A percentile compares a stretch with the other conserved stretches of the same genome.
phyloP scores from a whole-genome alignment of 1,140 invertebrate genomes.

The Rhynchophorus ferrugineus region DNA sequence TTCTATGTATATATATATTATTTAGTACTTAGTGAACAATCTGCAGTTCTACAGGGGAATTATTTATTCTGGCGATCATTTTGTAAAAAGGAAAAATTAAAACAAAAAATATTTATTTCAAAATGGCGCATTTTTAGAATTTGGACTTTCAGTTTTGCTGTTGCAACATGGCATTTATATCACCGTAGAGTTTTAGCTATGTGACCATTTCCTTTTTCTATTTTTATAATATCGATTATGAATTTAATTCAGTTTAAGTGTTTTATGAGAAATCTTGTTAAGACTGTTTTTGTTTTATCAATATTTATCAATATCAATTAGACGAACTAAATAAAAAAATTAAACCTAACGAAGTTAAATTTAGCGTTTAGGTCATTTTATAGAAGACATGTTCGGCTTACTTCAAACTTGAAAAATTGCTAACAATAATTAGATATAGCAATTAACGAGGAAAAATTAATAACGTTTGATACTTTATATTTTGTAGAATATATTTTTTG shows the following conservation, averaged over 20 bases:
- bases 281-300: not conserved
- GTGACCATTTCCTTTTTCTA: too few relatives aligned
- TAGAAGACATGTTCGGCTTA: slow-evolving; percentile 4
- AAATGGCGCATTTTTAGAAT: too few relatives aligned
- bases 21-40: slow-evolving; percentile 27
- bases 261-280: too few relatives aligned
- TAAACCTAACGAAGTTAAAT: not conserved
- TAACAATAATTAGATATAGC: slow-evolving; percentile 24
- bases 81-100: not conserved
- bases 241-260: slow-evolving; percentile 1
- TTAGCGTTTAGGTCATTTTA: slow-evolving; percentile 4
- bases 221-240: not conserved
- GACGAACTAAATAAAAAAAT: not conserved
- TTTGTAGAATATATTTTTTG: slow-evolving; percentile 32
- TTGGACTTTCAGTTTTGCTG: too few relatives aligned
- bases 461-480: slow-evolving; percentile 28
- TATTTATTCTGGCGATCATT: slow-evolving; percentile 5
- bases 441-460: slow-evolving; percentile 19
- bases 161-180: too few relatives aligned
- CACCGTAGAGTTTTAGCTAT: too few relatives aligned
- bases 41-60: slow-evolving; percentile 9
- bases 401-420: slow-evolving; percentile 14
- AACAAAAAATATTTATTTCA: slow-evolving; percentile 13
- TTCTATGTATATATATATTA: slow-evolving; percentile 23
- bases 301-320: not conserved